A percentile compares a stretch with the other conserved stretches of the same genome.
These are phyloP conservation scores for Bombylius discolor DNA, from an alignment of 2,888 invertebrate species.

Conservation along the genomic window DNA sequence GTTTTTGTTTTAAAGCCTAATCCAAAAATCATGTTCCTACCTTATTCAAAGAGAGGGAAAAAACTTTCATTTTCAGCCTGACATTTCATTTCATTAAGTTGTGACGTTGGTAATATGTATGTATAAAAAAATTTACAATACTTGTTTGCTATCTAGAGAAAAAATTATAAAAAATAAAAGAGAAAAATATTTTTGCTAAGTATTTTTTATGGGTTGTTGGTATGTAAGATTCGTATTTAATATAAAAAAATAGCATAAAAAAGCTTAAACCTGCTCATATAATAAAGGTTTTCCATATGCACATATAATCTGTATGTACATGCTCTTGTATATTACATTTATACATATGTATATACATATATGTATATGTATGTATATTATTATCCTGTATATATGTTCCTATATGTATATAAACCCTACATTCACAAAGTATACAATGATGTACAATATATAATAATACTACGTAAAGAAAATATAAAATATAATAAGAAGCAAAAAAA, in stretches of 20 bases:
- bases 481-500: too few relatives aligned
- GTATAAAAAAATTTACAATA: not conserved
- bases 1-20: not conserved
- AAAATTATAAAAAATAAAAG: not conserved
- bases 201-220: slow-evolving; percentile 6
- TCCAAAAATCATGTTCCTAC: not conserved
- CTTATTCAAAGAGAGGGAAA: not conserved
- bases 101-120: slow-evolving; percentile 4
- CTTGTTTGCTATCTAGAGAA: too few relatives aligned
- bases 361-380: too few relatives aligned
- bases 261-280: not conserved
- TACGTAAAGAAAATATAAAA: too few relatives aligned
- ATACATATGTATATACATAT: too few relatives aligned
- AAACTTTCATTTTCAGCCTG: slow-evolving; percentile 9
- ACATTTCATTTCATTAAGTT: slow-evolving; percentile 11
- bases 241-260: not conserved
- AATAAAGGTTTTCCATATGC: not conserved
- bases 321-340: not conserved
- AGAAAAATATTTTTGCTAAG: slow-evolving; percentile 6
- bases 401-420: too few relatives aligned
- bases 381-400: too few relatives aligned
- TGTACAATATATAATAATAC: too few relatives aligned
- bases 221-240: not conserved
- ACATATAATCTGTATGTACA: too few relatives aligned
- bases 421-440: too few relatives aligned